Conservation (phyloP, 2,113 vertebrate genomes). For the Nyctibius bracteatus region DNA sequence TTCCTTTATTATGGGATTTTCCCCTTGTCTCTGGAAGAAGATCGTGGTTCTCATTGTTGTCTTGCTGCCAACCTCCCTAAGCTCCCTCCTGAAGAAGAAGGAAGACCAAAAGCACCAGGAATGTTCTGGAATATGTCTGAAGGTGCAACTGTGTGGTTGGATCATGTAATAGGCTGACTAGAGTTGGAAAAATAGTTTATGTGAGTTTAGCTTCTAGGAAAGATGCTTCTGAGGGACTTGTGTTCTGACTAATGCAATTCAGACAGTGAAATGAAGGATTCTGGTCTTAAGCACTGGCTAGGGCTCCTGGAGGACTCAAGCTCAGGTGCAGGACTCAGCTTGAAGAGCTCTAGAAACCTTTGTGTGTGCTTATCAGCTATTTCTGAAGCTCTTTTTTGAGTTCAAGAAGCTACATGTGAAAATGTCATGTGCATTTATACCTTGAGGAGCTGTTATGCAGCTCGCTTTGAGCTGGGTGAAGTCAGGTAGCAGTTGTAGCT, state of each 20-base stretch:
- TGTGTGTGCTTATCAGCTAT: not conserved
- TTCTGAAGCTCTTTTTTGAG: not conserved
- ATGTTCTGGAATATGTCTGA: not conserved
- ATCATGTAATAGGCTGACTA: not conserved
- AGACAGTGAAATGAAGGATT: not conserved
- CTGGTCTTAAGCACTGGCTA: not conserved
- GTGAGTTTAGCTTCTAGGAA: not conserved
- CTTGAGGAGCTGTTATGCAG: not conserved
- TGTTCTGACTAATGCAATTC: not conserved
- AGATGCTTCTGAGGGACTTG: not conserved
- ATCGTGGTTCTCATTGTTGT: not conserved
- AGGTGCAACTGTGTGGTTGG: not conserved
- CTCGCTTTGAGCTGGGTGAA: fast-evolving
- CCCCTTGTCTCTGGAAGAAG: not conserved
- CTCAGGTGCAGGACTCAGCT: not conserved
- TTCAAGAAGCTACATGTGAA: not conserved
- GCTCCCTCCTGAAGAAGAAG: not conserved
- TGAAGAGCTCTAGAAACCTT: not conserved
- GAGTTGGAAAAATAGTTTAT: not conserved
- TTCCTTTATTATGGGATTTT: not conserved
- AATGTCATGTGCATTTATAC: not conserved
- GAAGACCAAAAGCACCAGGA: not conserved
- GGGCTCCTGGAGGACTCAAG: not conserved
- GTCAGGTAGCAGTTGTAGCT: fast-evolving
- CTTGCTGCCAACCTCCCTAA: not conserved